Evolutionary conservation across 2,113 vertebrate species (phyloP).

Genomic region (Oreocharis arfaki): DNA sequence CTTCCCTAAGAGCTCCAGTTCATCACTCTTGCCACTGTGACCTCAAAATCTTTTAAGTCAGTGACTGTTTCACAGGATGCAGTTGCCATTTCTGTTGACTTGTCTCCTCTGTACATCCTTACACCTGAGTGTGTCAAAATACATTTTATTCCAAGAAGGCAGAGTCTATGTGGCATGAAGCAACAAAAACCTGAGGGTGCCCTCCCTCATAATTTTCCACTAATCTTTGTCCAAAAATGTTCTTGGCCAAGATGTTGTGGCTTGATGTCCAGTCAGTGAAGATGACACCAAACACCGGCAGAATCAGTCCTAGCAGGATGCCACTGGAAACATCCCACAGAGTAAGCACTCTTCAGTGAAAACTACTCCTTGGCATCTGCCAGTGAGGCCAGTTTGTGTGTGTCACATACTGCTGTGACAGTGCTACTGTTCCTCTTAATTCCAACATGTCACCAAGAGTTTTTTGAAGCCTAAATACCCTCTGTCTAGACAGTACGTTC

Average conservation of each 20-base stretch:
- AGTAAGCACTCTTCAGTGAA: background rate
- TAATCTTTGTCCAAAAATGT: background rate
- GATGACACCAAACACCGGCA: background rate
- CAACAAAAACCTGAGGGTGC: background rate
- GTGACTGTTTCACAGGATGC: background rate
- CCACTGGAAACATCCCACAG: background rate
- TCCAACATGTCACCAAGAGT: background rate
- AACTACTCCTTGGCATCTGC: background rate
- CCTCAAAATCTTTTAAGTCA: background rate
- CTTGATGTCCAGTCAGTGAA: background rate
- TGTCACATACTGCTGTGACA: background rate
- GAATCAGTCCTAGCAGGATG: background rate
- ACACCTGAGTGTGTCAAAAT: background rate
- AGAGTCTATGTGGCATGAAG: background rate
- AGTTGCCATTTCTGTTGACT: background rate
- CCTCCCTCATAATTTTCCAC: background rate
- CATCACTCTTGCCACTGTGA: background rate
- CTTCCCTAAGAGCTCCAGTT: background rate
- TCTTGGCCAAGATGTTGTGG: background rate
- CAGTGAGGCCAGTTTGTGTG: background rate
- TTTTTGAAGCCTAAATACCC: background rate
- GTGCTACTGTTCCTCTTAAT: background rate
- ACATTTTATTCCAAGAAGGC: background rate
- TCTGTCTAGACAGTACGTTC: background rate
- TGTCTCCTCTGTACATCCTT: background rate